These are phyloP conservation scores for Anas georgica DNA, from an alignment of 2,797 vertebrate species.

Conservation along the genomic window DNA sequence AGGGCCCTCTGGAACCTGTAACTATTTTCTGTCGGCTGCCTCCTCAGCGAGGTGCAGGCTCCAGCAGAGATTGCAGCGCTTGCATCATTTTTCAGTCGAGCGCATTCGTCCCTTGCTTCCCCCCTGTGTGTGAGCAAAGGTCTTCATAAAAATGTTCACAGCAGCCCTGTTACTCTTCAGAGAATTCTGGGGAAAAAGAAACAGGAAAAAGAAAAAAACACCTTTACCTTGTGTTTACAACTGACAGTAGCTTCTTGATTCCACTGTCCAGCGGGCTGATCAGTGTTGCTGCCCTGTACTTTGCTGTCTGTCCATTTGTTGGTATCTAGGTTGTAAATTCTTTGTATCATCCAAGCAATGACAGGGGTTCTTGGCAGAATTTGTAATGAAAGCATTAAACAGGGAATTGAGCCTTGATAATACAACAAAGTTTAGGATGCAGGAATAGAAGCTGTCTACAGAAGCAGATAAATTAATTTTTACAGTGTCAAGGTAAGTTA, in stretches of 20 bases:
- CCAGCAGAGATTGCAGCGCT: not conserved
- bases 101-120: not conserved
- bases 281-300: not conserved
- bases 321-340: not conserved
- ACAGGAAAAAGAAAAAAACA: not conserved
- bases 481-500: not conserved
- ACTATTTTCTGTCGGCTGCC: not conserved
- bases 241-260: not conserved
- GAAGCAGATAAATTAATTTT: not conserved
- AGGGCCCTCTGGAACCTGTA: not conserved
- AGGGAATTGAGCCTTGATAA: not conserved
- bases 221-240: no score
- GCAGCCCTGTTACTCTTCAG: not conserved
- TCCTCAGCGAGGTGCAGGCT: not conserved
- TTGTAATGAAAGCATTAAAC: not conserved
- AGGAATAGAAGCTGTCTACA: not conserved
- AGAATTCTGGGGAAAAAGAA: not conserved
- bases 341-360: not conserved
- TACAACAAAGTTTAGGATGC: not conserved
- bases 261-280: not conserved
- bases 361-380: not conserved
- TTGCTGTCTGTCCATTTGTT: rapidly evolving
- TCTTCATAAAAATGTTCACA: not conserved
- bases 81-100: not conserved
- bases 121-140: not conserved